A percentile compares a stretch with the other conserved stretches of the same genome.
Conservation (phyloP, 2,888 invertebrate genomes). For the Drosophila sordidula region DNA sequence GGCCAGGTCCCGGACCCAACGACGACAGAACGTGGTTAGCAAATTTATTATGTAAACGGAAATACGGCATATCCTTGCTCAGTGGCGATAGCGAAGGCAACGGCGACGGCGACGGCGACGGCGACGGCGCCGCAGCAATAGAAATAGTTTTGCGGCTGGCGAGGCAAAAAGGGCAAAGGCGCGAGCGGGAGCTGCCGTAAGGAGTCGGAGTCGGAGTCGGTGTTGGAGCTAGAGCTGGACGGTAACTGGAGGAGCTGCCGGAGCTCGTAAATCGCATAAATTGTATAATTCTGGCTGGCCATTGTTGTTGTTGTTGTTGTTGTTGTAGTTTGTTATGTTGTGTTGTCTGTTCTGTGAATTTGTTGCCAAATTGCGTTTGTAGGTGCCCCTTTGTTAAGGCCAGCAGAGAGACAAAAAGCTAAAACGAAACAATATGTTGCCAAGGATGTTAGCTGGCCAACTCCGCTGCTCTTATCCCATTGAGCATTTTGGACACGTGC, state of each 20-base stretch:
- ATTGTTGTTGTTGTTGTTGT: conserved; percentile 46
- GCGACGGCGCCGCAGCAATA: conserved; percentile 79
- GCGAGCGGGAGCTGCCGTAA: conserved; percentile 25
- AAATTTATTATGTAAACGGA: conserved; percentile 81
- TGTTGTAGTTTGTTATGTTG: conserved; percentile 41
- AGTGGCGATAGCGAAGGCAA: conserved; percentile 40
- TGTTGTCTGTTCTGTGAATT: conserved; percentile 67
- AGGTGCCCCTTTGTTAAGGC: conserved; percentile 62
- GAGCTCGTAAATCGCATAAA: conserved; percentile 80
- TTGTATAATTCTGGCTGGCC: conserved; percentile 77
- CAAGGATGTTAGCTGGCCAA: conserved; percentile 13
- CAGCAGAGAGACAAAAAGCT: conserved; percentile 16
- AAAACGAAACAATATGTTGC: conserved; percentile 74
- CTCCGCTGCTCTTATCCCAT: conserved; percentile 21
- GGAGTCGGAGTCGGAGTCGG: conserved; percentile 8
- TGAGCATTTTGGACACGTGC: conserved; percentile 57
- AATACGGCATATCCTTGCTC: conserved; percentile 81
- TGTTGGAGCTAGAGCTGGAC: conserved; percentile 21
- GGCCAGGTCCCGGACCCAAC: conserved; percentile 30
- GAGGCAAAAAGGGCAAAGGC: conserved; percentile 39
- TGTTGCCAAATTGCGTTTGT: conserved; percentile 82
- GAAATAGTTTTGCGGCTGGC: conserved; percentile 75
- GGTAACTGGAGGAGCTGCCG: conserved; percentile 40
- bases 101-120: neutral
- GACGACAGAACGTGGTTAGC: conserved; percentile 81